These are phyloP conservation scores for Drosophila seguyi DNA, from an alignment of 1,140 invertebrate species.

Conservation along the genomic window DNA sequence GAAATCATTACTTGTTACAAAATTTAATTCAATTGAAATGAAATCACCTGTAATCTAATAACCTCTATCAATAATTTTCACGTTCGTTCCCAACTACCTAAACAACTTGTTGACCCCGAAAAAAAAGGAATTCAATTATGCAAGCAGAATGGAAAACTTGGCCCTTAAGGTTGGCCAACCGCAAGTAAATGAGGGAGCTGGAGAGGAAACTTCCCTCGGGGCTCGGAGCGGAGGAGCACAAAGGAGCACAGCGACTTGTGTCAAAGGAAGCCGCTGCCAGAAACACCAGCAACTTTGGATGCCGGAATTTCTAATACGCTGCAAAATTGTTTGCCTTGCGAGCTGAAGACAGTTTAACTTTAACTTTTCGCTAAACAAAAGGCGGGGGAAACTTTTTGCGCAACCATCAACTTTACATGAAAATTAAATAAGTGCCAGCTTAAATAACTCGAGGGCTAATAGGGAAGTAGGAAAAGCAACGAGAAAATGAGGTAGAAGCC, in stretches of 20 bases:
- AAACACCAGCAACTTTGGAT: slow-evolving; percentile 45
- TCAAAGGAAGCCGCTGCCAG: slow-evolving; percentile 48
- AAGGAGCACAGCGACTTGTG: slow-evolving; percentile 30
- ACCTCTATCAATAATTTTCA: slow-evolving; percentile 21
- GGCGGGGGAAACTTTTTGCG: slow-evolving; percentile 26
- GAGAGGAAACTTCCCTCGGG: neutral
- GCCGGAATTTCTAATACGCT: slow-evolving; percentile 41
- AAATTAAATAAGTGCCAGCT: slow-evolving; percentile 81
- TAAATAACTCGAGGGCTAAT: slow-evolving; percentile 64
- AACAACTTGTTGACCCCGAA: slow-evolving; percentile 43
- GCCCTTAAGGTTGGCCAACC: slow-evolving; percentile 17
- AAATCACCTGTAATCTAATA: slow-evolving; percentile 16
- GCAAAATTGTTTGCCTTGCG: slow-evolving; percentile 34
- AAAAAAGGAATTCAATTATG: slow-evolving; percentile 51
- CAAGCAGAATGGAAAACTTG: slow-evolving; percentile 37
- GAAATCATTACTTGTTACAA: neutral
- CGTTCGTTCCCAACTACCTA: neutral
- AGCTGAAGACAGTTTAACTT: slow-evolving; percentile 55
- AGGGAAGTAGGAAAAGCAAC: slow-evolving; percentile 5
- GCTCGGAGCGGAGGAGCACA: neutral
- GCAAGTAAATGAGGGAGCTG: slow-evolving; percentile 10
- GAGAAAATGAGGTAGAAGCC: slow-evolving; percentile 19
- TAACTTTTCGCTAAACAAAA: slow-evolving; percentile 54
- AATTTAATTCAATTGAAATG: slow-evolving; percentile 8
- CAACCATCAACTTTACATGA: slow-evolving; percentile 70